Evolutionary conservation across 2,888 invertebrate genomes (phyloP).

Genomic region (Dolichopus griseipennis): DNA sequence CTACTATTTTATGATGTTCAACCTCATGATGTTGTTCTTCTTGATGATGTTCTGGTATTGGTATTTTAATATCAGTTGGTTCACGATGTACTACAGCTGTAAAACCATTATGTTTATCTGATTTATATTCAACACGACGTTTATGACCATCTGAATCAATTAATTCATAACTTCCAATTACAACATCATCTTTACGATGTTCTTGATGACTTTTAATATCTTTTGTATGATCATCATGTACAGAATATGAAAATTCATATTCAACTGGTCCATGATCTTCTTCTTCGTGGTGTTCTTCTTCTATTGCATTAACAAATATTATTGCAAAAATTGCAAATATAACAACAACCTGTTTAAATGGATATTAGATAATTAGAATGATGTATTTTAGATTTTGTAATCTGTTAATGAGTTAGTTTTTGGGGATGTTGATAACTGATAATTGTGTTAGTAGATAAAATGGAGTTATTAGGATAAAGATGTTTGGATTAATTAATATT

Average conservation of each 20-base stretch:
- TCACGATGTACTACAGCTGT: slow-evolving; percentile 48
- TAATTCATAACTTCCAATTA: slow-evolving; percentile 47
- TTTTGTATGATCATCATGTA: slow-evolving; percentile 46
- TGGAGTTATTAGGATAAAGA: too few relatives aligned
- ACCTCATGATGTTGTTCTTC: not conserved
- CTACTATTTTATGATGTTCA: slow-evolving; percentile 7
- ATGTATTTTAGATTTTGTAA: too few relatives aligned
- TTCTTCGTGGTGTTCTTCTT: slow-evolving; percentile 17
- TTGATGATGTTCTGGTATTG: slow-evolving; percentile 27
- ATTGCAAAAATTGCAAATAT: not conserved
- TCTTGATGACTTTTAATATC: slow-evolving; percentile 49
- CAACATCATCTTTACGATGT: slow-evolving; percentile 46
- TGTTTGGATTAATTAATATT: too few relatives aligned
- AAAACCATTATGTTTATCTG: slow-evolving; percentile 48
- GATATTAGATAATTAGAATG: too few relatives aligned
- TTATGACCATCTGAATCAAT: slow-evolving; percentile 48
- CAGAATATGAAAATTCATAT: slow-evolving; percentile 45
- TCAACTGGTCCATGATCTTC: slow-evolving; percentile 41
- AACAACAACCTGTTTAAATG: not conserved
- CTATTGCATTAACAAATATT: not conserved
- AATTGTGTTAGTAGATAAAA: too few relatives aligned
- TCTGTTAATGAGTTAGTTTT: too few relatives aligned
- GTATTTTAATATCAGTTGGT: slow-evolving; percentile 41
- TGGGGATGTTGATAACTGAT: too few relatives aligned
- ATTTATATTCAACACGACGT: slow-evolving; percentile 47